Percentiles rank a stretch among this genome's conserved stretches.
These are phyloP conservation scores for Fragum sueziense DNA, from an alignment of 2,888 invertebrate genomes.

Conservation along the genomic window DNA sequence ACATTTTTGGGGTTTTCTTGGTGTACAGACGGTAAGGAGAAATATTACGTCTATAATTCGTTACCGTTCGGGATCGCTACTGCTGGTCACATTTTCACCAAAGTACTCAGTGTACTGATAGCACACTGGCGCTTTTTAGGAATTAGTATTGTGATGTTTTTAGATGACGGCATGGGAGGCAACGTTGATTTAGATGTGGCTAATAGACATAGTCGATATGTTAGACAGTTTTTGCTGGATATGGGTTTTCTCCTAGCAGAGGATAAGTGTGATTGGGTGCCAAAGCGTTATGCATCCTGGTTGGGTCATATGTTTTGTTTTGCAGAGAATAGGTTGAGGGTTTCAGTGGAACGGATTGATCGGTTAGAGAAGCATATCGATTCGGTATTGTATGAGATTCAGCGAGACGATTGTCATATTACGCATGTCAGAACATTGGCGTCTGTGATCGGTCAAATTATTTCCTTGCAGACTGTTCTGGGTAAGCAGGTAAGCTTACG, in stretches of 20 bases:
- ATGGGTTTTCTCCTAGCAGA: conserved; percentile 56
- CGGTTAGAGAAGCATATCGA: background rate
- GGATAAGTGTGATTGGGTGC: conserved; percentile 53
- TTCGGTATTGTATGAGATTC: background rate
- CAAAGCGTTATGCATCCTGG: conserved; percentile 37
- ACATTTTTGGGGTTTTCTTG: conserved; percentile 24
- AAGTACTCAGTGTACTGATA: conserved; percentile 34
- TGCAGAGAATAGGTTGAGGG: too few relatives aligned
- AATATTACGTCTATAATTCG: conserved; percentile 45
- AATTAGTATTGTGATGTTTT: conserved; percentile 40
- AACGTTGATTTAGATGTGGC: conserved; percentile 7
- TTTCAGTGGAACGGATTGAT: too few relatives aligned
- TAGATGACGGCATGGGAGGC: conserved; percentile 51
- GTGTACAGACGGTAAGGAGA: background rate
- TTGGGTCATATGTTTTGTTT: too few relatives aligned
- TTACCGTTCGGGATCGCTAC: conserved; percentile 50
- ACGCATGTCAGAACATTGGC: too few relatives aligned
- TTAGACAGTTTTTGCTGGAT: too few relatives aligned
- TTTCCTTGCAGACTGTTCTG: conserved; percentile 19
- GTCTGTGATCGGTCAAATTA: conserved; percentile 18
- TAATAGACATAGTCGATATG: background rate
- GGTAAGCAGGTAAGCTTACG: background rate
- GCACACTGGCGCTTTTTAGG: conserved; percentile 36
- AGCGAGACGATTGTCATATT: background rate
- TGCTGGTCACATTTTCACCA: conserved; percentile 52